Evolutionary conservation across 1,140 invertebrate genomes (phyloP), one percentile per base, ranked within the genome.

Genomic region (Temnothorax longispinosus): DNA sequence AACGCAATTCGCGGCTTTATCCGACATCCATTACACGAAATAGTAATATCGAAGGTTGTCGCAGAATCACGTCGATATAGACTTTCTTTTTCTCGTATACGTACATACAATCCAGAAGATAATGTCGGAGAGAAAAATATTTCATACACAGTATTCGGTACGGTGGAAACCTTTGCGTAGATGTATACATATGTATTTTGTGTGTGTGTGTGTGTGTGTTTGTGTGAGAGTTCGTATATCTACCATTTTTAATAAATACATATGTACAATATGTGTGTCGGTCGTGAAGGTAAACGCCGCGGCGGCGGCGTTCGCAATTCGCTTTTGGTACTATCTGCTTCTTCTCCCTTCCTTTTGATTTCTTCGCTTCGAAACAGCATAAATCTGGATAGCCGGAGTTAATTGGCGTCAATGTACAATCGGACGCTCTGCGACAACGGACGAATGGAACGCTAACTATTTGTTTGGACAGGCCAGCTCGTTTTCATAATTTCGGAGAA

Each of bases 221-320:
- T 85, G 54, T 27, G 58, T 38, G 35, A 50, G 21, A 56, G n/a
- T 84, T 54, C 32, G 82, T 87, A 65, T 62, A 82, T 71, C 76
- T 87, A 89, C 54, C 41, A 71, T 60, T 89, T 21, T 89, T 90
- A 84, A 60, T 74, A 60, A 74, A 77, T 90, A 90, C 88, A 90
- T 89, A 90, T 90, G 62, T 90, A 90, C 88, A 81, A 58, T 27
- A n/a, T 38, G 15, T 81, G 81, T 47, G 56, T 69, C 86, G 85
- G 82, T 60, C 65, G 58, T 77, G 44, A 82, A 90, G 56, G 78
- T 86, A 86, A 84, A 89, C 64, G 54, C 27, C 27, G 27, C 27
- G 27, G 27, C 62, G 64, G 80, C 81, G 87, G 74, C 87, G 69
- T 89, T 81, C 15, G 77, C 44, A 56, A 76, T 85, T 80, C 41